Evolutionary conservation across 2,797 vertebrate species (phyloP), one percentile per base, ranked within the genome.

Genomic region (Champsocephalus esox): DNA sequence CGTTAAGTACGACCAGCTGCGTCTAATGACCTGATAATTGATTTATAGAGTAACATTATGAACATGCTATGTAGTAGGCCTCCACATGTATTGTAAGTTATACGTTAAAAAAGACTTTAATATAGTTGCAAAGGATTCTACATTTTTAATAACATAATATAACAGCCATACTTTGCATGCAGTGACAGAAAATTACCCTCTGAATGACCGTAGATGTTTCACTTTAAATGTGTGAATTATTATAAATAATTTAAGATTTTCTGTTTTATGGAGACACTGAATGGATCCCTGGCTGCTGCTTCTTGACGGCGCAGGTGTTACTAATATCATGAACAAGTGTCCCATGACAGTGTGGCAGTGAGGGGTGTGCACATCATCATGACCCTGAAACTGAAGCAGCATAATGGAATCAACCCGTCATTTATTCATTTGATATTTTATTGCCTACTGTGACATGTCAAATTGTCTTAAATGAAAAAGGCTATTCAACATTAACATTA

Each of bases 301-400:
- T 55, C 16, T 52, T 59, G 24, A 16, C 13, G 32, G 34, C 45
- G 19, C 19, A 41, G 16, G 8, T 57, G 70, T 41, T 11, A 12
- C 1, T 43, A 44, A 32, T 21, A 28, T n/a, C 45, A 50, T 43
- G 43, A 16, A 43, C 2, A 0, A 17, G 44, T 21, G 58, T 62
- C 46, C n/a, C 32, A 17, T 38, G 34, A 38, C 34, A 38, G 34
- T 38, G 34, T 38, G 34, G 9, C 34, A 38, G 13, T 60, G 32
- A 44, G 56, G 9, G 5, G 1, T 38, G 0, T 3, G 16, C 17
- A 34, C 14, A 14, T 5, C 3, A 41, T 7, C 34, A n/a, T 3
- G 10, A 66, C 4, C 57, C 48, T 66, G 64, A 74, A 49, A 7
- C 9, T 16, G 21, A 54, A 55, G 46, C 48, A 46, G 56, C 21